A percentile compares a stretch with the other conserved stretches of the same genome.
These are phyloP conservation scores for Glandiceps talaboti DNA, from an alignment of 53 echinoderm and acorn worm genomes.

Conservation along the genomic window DNA sequence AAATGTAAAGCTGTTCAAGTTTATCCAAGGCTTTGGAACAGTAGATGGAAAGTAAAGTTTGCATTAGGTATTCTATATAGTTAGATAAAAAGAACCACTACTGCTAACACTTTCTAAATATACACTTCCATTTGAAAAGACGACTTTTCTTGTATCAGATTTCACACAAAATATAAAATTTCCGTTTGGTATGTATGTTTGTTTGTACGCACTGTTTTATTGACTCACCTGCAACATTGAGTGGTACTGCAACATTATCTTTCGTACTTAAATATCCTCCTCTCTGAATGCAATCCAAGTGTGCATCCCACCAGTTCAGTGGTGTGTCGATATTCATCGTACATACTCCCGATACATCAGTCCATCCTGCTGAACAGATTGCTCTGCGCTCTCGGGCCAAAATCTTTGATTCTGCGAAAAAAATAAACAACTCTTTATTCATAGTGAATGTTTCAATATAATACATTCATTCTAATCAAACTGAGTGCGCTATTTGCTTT, in stretches of 20 bases:
- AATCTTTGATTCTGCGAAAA: neutral
- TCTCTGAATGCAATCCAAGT: neutral
- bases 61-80: too few species aligned
- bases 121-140: too few species aligned
- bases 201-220: too few species aligned
- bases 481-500: neutral
- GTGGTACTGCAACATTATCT: neutral
- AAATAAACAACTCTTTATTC: too few species aligned
- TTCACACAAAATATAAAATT: too few species aligned
- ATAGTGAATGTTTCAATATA: neutral
- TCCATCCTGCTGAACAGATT: neutral
- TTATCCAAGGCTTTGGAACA: too few species aligned
- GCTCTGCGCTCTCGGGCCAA: neutral
- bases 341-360: neutral
- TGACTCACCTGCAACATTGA: neutral
- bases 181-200: too few species aligned
- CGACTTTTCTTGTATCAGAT: too few species aligned
- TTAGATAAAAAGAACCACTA: too few species aligned
- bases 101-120: too few species aligned
- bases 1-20: too few species aligned
- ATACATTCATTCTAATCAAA: neutral
- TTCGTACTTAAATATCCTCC: neutral
- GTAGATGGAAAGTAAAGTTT: too few species aligned
- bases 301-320: neutral
- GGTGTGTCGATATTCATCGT: neutral